These are phyloP conservation scores for Ceraclea dissimilis DNA, from an alignment of 2,888 invertebrate species.

Conservation along the genomic window DNA sequence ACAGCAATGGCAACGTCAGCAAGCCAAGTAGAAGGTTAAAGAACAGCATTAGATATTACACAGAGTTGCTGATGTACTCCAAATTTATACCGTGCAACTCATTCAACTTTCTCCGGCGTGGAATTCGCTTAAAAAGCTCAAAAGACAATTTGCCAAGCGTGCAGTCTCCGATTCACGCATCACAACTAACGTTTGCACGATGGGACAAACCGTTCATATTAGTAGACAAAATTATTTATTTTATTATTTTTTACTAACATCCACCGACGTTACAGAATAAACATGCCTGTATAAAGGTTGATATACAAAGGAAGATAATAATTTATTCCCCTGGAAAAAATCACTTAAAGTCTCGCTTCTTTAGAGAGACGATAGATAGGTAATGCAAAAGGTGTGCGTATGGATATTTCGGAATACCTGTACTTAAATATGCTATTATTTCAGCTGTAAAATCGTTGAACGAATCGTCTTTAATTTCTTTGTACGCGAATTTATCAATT, in stretches of 20 bases:
- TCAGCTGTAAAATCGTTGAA: too few species aligned
- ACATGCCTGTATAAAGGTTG: too few species aligned
- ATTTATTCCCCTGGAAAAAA: too few species aligned
- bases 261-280: too few species aligned
- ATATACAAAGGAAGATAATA: too few species aligned
- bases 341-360: too few species aligned
- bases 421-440: too few species aligned
- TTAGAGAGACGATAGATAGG: too few species aligned
- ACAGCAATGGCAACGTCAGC: background rate
- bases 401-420: too few species aligned
- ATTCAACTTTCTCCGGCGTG: slow-evolving; percentile 9
- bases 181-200: background rate
- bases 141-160: slow-evolving; percentile 13
- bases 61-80: background rate
- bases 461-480: too few species aligned
- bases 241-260: background rate
- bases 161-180: slow-evolving; percentile 9
- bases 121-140: slow-evolving; percentile 15
- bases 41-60: background rate
- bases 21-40: background rate
- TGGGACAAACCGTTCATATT: background rate
- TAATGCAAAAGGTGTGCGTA: too few species aligned
- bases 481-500: too few species aligned
- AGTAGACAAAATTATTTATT: background rate
- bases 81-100: slow-evolving; percentile 6